Percentiles rank a stretch among this genome's conserved stretches.
Evolutionary conservation across 1,140 invertebrate genomes (phyloP).

Genomic region (Drosophila setifemur): DNA sequence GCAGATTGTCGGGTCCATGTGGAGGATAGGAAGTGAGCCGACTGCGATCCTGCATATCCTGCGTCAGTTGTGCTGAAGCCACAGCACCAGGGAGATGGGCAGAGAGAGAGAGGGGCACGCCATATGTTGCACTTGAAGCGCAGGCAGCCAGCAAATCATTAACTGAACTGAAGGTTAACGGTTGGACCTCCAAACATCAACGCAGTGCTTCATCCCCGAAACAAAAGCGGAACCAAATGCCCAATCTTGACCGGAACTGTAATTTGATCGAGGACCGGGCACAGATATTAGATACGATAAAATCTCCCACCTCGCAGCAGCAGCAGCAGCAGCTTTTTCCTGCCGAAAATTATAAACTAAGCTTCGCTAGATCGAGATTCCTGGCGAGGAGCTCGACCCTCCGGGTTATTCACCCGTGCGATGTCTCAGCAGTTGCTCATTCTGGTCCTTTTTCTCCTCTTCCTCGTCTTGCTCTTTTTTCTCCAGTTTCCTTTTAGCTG

Average conservation of each 20-base stretch:
- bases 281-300: conserved; percentile 74
- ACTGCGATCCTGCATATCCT: conserved; percentile 64
- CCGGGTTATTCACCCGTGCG: conserved; percentile 34
- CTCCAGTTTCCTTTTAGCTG: too few relatives aligned
- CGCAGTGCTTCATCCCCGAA: conserved; percentile 1
- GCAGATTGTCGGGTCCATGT: conserved; percentile 6
- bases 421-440: conserved; percentile 64
- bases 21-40: conserved; percentile 37
- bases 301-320: conserved; percentile 8
- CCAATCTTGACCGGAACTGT: conserved; percentile 78
- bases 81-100: conserved; percentile 15
- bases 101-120: conserved; percentile 8
- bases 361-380: conserved; percentile 58
- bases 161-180: conserved; percentile 64
- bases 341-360: conserved; percentile 64
- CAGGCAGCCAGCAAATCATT: conserved; percentile 64
- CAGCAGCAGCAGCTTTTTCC: conserved; percentile 55
- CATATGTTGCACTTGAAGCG: conserved; percentile 67
- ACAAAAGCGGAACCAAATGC: conserved; percentile 70
- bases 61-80: conserved; percentile 79
- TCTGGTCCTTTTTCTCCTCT: conserved; percentile 19
- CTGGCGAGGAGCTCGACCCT: conserved; percentile 15
- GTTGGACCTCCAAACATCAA: conserved; percentile 13
- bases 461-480: conserved; percentile 27
- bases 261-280: conserved; percentile 70